Base-by-base conservation (phyloP, 2,888 invertebrate species). In the Opisthograptis luteolata region DNA sequence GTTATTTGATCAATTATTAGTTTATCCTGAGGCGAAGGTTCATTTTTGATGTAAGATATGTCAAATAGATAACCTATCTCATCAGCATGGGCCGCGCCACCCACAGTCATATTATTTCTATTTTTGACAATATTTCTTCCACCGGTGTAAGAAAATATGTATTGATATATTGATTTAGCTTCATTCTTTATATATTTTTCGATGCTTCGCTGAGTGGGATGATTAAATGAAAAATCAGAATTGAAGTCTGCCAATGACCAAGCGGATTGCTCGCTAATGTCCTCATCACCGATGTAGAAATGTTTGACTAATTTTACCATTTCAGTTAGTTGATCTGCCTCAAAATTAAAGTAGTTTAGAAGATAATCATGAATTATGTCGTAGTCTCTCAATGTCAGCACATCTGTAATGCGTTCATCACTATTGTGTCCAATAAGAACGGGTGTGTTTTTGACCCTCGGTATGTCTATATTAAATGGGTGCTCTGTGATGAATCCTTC, bases 241-340 rank as follows among this genome's bases (percentile, higher is more conserved):
- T 44, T 24, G 12, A 78, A 82, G n/a, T 71, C 60, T 0, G 58
- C 63, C 0, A 82, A 14, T 3, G 66, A 52, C 24, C 32, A 52
- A 13, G 49, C 49, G n/a, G 60, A 34, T 2, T 58, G 44, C 6
- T 61, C 44, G 37, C 54, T 70, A 3, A 76, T 51, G 1, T 57
- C 54, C 46, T 70, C 60, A 39, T 79, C 81, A 0, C 82, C 82
- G 3, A 81, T 70, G 15, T 84, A 84, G 45, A 81, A 83, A 39
- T 76, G 68, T 46, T 70, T 58, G 2, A 77, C 52, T 12, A 76
- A 30, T 57, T 65, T 36, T 53, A 68, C 68, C 60, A 64, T 70
- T 46, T 64, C 60, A 36, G 10, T 24, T 9, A 65, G 53, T 17
- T 67, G 47, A 8, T 65, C 58, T 13, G 55, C 12, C 6, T 64